Percentiles rank a stretch among this genome's conserved stretches.
Evolutionary conservation across 2,888 invertebrate genomes (phyloP).

Genomic region (Phengaris arion): DNA sequence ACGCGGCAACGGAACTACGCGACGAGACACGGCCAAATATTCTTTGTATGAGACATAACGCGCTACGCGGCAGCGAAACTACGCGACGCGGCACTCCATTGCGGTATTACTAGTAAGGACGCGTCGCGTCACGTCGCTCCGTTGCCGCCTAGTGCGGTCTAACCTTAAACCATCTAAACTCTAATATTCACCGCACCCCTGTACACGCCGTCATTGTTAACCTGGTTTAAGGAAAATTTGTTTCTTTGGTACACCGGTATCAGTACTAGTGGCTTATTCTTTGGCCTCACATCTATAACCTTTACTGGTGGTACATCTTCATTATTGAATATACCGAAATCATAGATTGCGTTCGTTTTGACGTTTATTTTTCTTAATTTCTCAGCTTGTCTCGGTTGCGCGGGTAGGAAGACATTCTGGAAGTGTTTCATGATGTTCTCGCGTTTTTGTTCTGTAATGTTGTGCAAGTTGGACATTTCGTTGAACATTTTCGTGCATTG

Average conservation of each 20-base stretch:
- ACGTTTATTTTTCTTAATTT: constrained; percentile 8
- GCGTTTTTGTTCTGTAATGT: constrained; percentile 40
- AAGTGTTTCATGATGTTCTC: constrained; percentile 49
- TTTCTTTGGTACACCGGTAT: constrained; percentile 56
- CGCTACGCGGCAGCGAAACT: too few species aligned
- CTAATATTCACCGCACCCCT: constrained; percentile 33
- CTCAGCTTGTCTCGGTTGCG: constrained; percentile 7
- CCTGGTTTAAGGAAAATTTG: constrained; percentile 36
- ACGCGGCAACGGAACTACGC: too few species aligned
- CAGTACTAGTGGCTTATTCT: constrained; percentile 48
- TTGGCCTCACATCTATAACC: constrained; percentile 51
- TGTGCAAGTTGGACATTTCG: constrained; percentile 46
- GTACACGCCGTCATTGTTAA: constrained; percentile 41
- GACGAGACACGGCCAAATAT: too few species aligned
- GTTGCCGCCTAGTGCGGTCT: background rate
- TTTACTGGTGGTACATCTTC: constrained; percentile 50
- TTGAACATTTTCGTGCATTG: constrained; percentile 55
- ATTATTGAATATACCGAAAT: constrained; percentile 53
- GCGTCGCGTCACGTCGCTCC: too few species aligned
- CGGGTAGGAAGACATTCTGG: constrained; percentile 47
- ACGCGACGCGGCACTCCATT: too few species aligned
- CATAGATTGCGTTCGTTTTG: constrained; percentile 44
- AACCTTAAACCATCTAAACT: background rate
- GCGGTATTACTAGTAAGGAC: too few species aligned
- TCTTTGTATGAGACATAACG: too few species aligned